Conservation (phyloP, 1,140 invertebrate species). For the Teleopsis dalmanni region DNA sequence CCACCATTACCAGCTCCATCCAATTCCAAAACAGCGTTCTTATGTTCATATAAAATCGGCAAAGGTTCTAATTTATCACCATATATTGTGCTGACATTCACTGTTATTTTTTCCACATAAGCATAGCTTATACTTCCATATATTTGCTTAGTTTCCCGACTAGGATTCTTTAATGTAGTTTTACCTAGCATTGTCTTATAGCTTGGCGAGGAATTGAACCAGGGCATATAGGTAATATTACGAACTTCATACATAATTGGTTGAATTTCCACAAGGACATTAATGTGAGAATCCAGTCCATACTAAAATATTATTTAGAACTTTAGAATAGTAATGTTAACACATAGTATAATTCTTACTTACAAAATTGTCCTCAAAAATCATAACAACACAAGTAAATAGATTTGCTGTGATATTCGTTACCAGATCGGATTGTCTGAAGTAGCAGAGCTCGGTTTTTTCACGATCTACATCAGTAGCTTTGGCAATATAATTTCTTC, state of each 20-base stretch:
- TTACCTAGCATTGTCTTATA: conserved; percentile 32
- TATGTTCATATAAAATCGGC: conserved; percentile 34
- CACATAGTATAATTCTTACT: conserved; percentile 13
- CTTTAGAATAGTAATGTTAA: background rate
- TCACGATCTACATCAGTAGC: conserved; percentile 31
- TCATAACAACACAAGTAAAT: conserved; percentile 40
- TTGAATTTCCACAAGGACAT: conserved; percentile 33
- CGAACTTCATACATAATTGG: conserved; percentile 33
- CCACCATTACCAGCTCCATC: conserved; percentile 29
- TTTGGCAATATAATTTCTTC: conserved; percentile 31
- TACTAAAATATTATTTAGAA: conserved; percentile 18
- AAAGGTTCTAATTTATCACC: conserved; percentile 14
- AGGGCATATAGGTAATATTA: conserved; percentile 33
- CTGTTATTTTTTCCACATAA: conserved; percentile 30
- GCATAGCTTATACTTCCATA: conserved; percentile 33
- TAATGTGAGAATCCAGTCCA: conserved; percentile 32
- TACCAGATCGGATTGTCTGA: conserved; percentile 33
- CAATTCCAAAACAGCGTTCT: conserved; percentile 26
- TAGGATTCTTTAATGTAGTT: conserved; percentile 26
- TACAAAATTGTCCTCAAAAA: conserved; percentile 40
- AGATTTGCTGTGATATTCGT: conserved; percentile 27
- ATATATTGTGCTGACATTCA: conserved; percentile 24
- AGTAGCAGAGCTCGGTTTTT: conserved; percentile 35
- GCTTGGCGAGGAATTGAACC: conserved; percentile 32
- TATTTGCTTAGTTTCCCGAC: conserved; percentile 29